Conservation (phyloP, 37 sponge, comb jelly and placozoan genomes). For the Mnemiopsis leidyi region DNA sequence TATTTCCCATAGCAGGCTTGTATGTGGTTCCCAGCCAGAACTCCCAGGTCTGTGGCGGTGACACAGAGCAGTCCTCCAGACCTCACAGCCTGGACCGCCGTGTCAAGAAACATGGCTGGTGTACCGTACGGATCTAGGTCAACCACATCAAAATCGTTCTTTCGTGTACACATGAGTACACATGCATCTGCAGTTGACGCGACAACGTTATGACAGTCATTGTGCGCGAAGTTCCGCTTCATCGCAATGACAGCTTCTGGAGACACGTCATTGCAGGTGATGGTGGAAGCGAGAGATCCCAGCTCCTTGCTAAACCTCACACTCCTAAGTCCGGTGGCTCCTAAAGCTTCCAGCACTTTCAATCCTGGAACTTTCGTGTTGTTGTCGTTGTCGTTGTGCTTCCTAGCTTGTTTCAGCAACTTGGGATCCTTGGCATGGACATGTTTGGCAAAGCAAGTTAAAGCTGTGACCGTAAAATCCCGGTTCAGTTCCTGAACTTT, state of each 20-base stretch:
- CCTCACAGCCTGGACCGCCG: constrained; percentile 85
- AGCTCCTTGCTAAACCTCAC: constrained; percentile 92
- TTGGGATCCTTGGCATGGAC: neutral
- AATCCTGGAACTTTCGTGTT: constrained; percentile 4
- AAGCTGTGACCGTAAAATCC: constrained; percentile 74
- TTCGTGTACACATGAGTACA: constrained; percentile 33
- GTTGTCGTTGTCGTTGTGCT: neutral
- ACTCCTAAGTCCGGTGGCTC: constrained; percentile 93
- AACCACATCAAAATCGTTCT: constrained; percentile 81
- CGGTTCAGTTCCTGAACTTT: constrained; percentile 96
- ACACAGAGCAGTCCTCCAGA: constrained; percentile 88
- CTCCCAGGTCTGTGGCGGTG: constrained; percentile 92
- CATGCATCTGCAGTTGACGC: neutral
- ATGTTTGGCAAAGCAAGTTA: constrained; percentile 3
- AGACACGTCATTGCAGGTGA: constrained; percentile 89
- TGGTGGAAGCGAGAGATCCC: constrained; percentile 4
- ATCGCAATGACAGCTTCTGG: constrained; percentile 31
- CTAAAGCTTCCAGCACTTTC: constrained; percentile 84
- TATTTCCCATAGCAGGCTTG: constrained; percentile 91
- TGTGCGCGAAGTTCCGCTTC: constrained; percentile 14
- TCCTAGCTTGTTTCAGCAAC: neutral
- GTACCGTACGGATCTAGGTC: constrained; percentile 98
- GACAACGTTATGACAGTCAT: neutral
- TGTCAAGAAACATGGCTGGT: constrained; percentile 83
- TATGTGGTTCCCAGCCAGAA: constrained; percentile 89